Evolutionary conservation across 2,888 invertebrate genomes (phyloP), one percentile per base, ranked within the genome.

Genomic region (Monopis laevigella): DNA sequence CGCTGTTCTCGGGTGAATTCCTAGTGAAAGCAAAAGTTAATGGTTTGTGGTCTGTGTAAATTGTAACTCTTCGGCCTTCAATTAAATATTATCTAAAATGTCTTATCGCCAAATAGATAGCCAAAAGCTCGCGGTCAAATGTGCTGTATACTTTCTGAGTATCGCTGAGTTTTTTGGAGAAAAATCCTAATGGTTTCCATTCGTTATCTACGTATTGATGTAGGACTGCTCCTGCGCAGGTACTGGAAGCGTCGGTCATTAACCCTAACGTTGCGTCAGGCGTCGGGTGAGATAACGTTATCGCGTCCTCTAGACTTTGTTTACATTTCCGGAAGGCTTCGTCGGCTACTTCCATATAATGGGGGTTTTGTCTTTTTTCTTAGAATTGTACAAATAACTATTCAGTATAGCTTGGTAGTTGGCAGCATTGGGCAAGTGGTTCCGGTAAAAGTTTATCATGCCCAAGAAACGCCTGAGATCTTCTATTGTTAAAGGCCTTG

Each of bases 381-480:
- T 47, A 1, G 41, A 18, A 1, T 48, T 51, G 6, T 43, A 21
- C n/a, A 56, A 44, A 11, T 51, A 40, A 1, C 43, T 32, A 30
- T 53, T 46, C 2, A 62, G 48, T 6, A 55, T 53, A 0, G 53
- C 48, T 43, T 58, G 59, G 3, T 45, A 41, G 19, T 46, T 16
- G 0, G 61, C 59, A 10, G 59, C 55, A 1, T 55, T 39, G 3
- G 52, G 54, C 2, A 65, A 47, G 42, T 52, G 60, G 6, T 53
- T 36, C 3, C 60, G 42, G 28, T 63, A 65, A 48, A 60, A 64
- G 44, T 62, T 66, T 0, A 62, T 10, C 55, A 62, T 59, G 1
- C 61, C 63, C 1, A 65, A 39, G 30, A 46, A 51, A 18, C 52
- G 16, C 12, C 49, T 17, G 11, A 50, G 30, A 14, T 48, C 39